Percentiles rank a stretch among this genome's conserved stretches.
Conservation (phyloP, 2,113 vertebrate species). For the Melanotaenia duboulayi region DNA sequence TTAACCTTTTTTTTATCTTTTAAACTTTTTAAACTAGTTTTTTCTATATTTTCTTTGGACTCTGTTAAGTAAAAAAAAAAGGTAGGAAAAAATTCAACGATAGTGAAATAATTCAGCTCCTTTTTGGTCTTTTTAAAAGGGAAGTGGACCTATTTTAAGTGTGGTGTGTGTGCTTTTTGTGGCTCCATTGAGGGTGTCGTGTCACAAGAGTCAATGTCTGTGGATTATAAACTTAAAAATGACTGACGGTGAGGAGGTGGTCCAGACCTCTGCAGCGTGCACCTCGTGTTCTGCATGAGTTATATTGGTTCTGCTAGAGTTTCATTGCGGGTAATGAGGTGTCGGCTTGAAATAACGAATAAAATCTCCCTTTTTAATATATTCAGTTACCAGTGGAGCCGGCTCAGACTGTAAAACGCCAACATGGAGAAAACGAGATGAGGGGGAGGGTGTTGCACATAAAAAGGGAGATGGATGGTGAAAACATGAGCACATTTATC, state of each 20-base stretch:
- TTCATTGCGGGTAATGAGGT: neutral
- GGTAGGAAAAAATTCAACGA: no score
- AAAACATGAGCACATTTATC: constrained; percentile 33
- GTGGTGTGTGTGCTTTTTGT: neutral
- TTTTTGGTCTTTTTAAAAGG: no score
- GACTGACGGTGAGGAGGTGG: no score
- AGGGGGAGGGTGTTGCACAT: constrained; percentile 20
- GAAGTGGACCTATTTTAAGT: no score
- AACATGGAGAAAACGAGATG: constrained; percentile 8
- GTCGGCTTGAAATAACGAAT: neutral
- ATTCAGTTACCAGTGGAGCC: neutral
- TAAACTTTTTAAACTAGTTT: neutral
- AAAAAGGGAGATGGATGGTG: neutral
- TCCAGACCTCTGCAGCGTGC: no score
- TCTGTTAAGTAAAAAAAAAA: no score
- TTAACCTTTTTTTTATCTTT: neutral
- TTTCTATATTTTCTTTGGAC: no score
- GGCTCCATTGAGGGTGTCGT: neutral
- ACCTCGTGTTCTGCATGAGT: neutral
- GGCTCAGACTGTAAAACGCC: neutral
- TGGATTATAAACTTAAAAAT: neutral
- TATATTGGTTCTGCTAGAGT: neutral
- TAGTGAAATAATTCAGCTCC: no score
- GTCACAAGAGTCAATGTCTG: neutral
- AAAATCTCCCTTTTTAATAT: neutral